A percentile compares a stretch with the other conserved stretches of the same genome.
phyloP scores from a whole-genome alignment of 1,140 invertebrate genomes.

The Coptotermes formosanus region DNA sequence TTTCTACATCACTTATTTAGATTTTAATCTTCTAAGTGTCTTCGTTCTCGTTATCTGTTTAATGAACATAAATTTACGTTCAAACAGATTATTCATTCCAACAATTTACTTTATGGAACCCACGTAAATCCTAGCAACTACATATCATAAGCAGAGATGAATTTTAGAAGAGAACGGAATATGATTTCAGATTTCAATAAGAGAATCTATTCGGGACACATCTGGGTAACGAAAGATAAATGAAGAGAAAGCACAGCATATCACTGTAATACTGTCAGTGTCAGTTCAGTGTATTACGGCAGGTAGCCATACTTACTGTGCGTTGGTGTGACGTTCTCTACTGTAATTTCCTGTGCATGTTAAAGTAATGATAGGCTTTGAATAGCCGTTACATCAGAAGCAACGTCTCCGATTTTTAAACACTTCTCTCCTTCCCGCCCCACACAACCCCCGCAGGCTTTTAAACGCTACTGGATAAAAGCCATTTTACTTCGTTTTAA shows the following conservation, averaged over 20 bases:
- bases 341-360: not conserved
- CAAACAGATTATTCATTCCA: too few relatives aligned
- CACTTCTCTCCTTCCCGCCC: not conserved
- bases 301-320: not conserved
- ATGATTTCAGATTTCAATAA: not conserved
- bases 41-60: too few relatives aligned
- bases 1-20: too few relatives aligned
- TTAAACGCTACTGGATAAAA: not conserved
- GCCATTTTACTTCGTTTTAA: slow-evolving; percentile 2
- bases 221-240: slow-evolving; percentile 7
- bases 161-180: too few relatives aligned
- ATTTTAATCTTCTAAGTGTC: too few relatives aligned
- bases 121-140: too few relatives aligned
- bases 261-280: not conserved
- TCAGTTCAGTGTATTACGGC: not conserved
- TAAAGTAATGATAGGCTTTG: slow-evolving; percentile 13
- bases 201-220: not conserved
- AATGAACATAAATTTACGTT: too few relatives aligned
- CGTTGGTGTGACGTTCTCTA: not conserved
- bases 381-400: slow-evolving; percentile 6
- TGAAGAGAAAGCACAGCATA: not conserved
- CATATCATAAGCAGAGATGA: too few relatives aligned
- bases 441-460: not conserved
- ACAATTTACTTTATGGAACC: too few relatives aligned
- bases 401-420: not conserved